These are phyloP conservation scores for Drosophila lacicola DNA, from an alignment of 2,888 invertebrate genomes.

Conservation along the genomic window DNA sequence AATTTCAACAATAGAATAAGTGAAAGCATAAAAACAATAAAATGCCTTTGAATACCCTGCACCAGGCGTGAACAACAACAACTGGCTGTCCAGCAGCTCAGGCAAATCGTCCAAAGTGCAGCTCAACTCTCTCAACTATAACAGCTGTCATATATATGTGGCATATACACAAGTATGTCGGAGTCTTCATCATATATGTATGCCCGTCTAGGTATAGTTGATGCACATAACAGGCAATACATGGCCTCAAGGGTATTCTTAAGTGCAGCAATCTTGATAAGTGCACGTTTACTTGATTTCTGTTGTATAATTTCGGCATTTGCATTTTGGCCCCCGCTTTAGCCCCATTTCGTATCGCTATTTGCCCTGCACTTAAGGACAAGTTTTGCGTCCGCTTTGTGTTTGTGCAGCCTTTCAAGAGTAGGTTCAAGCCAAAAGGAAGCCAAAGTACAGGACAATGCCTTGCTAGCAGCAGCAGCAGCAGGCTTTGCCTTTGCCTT, in stretches of 20 bases:
- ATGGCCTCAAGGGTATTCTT: slow-evolving; percentile 10
- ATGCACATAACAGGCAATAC: not conserved
- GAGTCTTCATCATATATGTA: too few species aligned
- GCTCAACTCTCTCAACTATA: too few species aligned
- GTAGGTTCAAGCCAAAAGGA: slow-evolving; percentile 1
- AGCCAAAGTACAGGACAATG: slow-evolving; percentile 26
- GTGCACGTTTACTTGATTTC: slow-evolving; percentile 21
- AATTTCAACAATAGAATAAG: slow-evolving; percentile 66
- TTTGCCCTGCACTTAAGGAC: slow-evolving; percentile 54
- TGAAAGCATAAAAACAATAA: slow-evolving; percentile 52
- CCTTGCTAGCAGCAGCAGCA: slow-evolving; percentile 31
- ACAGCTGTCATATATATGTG: too few species aligned
- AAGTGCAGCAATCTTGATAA: not conserved
- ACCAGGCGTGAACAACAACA: not conserved
- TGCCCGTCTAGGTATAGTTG: not conserved
- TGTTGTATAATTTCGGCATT: slow-evolving; percentile 57
- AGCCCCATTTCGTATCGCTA: slow-evolving; percentile 25
- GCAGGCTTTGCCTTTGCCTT: slow-evolving; percentile 14
- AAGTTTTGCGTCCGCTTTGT: slow-evolving; percentile 49
- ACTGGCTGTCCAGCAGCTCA: too few species aligned
- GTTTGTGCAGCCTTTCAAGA: slow-evolving; percentile 39
- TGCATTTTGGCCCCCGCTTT: slow-evolving; percentile 31
- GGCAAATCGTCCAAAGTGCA: not conserved
- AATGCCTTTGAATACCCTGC: slow-evolving; percentile 28
- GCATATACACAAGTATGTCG: too few species aligned